Base-by-base conservation (phyloP, 2,888 invertebrate genomes). In the Chrysotoxum bicinctum region DNA sequence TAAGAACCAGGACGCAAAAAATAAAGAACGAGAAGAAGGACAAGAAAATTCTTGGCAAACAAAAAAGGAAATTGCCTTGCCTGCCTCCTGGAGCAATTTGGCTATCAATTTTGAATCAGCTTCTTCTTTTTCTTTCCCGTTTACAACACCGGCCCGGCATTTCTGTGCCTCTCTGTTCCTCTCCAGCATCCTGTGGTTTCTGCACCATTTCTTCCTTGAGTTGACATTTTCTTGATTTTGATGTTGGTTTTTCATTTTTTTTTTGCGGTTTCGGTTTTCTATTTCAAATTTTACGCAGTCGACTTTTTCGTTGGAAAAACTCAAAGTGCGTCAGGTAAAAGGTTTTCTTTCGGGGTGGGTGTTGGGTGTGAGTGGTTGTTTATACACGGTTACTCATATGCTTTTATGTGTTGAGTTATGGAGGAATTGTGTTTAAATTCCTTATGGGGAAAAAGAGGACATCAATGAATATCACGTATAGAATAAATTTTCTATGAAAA, bases 81-180 rank as follows among this genome's bases (percentile, higher is more conserved):
- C 75, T 75, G 50, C 35, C 75, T 75, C 80, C 75, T 70, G 72
- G 80, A 84, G 84, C 84, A 84, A 84, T 84, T 84, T 80, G 84
- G 75, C 84, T 84, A 84, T 84, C 70, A 84, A 84, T 80, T 84
- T 80, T 80, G 84, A 84, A 80, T 84, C 80, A 70, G 72, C 54
- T 75, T 16, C 14, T 21, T 58, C 3, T 19, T 21, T 14, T 56
- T 26, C 30, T 26, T 64, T 21, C 30, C 10, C 56, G 30, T 21
- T 30, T 21, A 35, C 19, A n/a, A 12, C 54, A 14, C 40, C 8
- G 14, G 37, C 26, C 52, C 21, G 58, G 19, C n/a, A n/a, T 52
- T 52, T 54, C 35, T 45, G 3, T 52, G 32, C 19, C 19, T 45
- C 26, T 37, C 43, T 72, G 45, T 19, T 16, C 7, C 3, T 9